Evolutionary conservation across 1,140 invertebrate genomes (phyloP), one percentile per base, ranked within the genome.

Genomic region (Drosophila novamexicana): DNA sequence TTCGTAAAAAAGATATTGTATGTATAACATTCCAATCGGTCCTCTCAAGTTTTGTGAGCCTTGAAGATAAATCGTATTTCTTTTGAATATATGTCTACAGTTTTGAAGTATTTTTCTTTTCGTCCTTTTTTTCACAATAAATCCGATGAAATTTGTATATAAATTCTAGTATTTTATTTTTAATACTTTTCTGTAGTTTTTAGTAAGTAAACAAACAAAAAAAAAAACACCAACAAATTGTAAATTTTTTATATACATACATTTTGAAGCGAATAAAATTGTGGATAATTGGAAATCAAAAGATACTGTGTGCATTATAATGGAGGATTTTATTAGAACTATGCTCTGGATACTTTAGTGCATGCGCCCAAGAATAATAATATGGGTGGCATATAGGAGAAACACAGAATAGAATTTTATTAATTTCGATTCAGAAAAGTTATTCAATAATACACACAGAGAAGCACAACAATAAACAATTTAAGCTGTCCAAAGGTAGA

Each of bases 191-290:
- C 56, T 16, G 50, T 81, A 86, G 76, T 63, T 74, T 73, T 71
- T 90, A 90, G 85, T 85, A 84, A 90, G 79, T 90, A 83, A 89
- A 75, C 39, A 65, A 67, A 57, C 57, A 75, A 83, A 57, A 64
- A 49, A 77, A 64, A 56, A 22, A 52, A 62, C 39, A 65, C 52
- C 52, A 70, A 49, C 70, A 81, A 90, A 78, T 81, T 90, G 85
- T 90, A 90, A 42, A 90, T 84, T 89, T 82, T 80, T 70, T 83
- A 77, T 74, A 71, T 54, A 72, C 67, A 89, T 47, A 75, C 50
- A 75, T 85, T 90, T 89, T 83, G 79, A 89, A 80, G 77, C 77
- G 80, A 88, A 88, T 88, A 88, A 88, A 88, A 89, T 88, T 88
- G 84, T 88, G 84, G 84, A 88, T 75, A 88, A 84, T 88, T 88